phyloP scores from a whole-genome alignment of 2,888 invertebrate species.

The Eumacrocentrus americanus region DNA sequence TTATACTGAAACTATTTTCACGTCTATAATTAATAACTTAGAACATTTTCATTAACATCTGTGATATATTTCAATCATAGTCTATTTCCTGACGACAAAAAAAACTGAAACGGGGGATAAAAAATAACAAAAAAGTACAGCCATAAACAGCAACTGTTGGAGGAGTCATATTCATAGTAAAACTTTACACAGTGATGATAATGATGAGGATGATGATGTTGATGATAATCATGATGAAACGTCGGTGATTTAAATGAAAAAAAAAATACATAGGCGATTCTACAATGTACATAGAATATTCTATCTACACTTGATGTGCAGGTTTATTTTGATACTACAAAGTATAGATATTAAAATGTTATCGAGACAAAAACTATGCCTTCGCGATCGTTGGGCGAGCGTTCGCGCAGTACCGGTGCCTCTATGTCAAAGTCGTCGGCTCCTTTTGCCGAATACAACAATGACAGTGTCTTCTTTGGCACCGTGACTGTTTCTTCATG shows the following conservation, averaged over 20 bases:
- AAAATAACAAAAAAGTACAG: constrained; percentile 24
- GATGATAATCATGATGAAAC: constrained; percentile 23
- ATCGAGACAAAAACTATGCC: constrained; percentile 46
- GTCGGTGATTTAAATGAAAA: constrained; percentile 16
- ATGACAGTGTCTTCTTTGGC: constrained; percentile 36
- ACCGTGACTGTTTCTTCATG: constrained; percentile 54
- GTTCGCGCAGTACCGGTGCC: constrained; percentile 44
- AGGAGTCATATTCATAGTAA: constrained; percentile 33
- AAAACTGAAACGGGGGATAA: constrained; percentile 13
- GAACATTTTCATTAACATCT: constrained; percentile 57
- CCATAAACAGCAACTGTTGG: constrained; percentile 29
- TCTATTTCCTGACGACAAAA: constrained; percentile 49
- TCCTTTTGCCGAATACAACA: not conserved
- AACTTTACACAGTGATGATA: constrained; percentile 24
- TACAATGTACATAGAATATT: constrained; percentile 56
- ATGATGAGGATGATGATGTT: constrained; percentile 1
- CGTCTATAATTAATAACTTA: not conserved
- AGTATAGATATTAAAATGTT: constrained; percentile 40
- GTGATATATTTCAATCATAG: constrained; percentile 56
- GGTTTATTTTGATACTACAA: constrained; percentile 59
- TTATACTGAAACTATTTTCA: not conserved
- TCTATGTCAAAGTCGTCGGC: not conserved
- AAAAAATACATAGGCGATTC: constrained; percentile 22
- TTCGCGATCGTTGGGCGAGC: constrained; percentile 52
- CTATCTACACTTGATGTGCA: constrained; percentile 57